Evolutionary conservation across 1,140 invertebrate species (phyloP), one percentile per base, ranked within the genome.

Genomic region (Helicoverpa armigera): DNA sequence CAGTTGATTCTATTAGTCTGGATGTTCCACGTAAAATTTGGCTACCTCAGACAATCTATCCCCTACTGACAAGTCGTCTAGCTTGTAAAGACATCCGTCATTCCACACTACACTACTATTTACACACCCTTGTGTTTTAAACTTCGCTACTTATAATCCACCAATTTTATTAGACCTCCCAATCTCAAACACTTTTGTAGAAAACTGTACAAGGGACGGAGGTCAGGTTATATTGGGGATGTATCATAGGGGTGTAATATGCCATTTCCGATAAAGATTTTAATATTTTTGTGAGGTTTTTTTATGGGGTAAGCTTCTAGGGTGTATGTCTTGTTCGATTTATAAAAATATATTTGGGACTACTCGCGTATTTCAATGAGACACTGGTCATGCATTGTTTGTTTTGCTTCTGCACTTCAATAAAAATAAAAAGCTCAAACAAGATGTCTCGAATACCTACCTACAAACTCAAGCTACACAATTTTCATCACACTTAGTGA

Each of bases 11-110:
- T 5, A 43, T 9, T 43, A 7, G 35, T 5, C 5, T 43, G 35
- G 35, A 9, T 0, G 35, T 3, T 43, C 9, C 0, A 7, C 35
- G 9, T 3, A 54, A 86, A 86, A 60, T 90, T 92, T 92, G 88
- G 89, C 85, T 84, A 78, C 3, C 88, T 11, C 56, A 60, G 51
- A 58, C 79, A 13, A 7, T 14, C 86, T 82, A 89, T 82, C 87
- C 79, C 80, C 67, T 43, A 85, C 79, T 88, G 90, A 93, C 91
- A 93, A 86, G 85, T 88, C 76, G 80, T 86, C 86, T 87, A 87
- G 89, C 91, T 92, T 92, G 92, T 94, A 94, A 94, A 93, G 90
- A 90, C 89, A 93, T 94, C 91, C 89, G 89, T 94, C 92, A 93
- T 93, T 91, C 91, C 63, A 85, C 90, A 85, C 89, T 87, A 82